Base-by-base conservation (phyloP, 2,888 invertebrate genomes). In the Ochlodes sylvanus region DNA sequence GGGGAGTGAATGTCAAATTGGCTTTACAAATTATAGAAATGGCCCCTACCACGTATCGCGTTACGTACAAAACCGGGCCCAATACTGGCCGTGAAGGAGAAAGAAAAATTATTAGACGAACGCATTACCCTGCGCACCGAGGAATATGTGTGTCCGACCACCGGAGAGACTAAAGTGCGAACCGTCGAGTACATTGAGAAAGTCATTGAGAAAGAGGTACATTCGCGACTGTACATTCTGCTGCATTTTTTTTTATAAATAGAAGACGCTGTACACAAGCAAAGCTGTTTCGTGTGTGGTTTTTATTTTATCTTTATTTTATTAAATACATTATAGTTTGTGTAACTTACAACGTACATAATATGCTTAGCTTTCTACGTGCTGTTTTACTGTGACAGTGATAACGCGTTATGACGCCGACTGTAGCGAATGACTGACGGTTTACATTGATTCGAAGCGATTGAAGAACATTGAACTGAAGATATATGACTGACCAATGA, bases 151-250 rank as follows among this genome's bases (percentile, higher is more conserved):
- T 97, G 98, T 93, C 97, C 97, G 80, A 93, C 95, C 79, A 97
- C 97, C 79, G 98, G 98, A 83, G 96, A 97, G 90, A 96, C 95
- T 89, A 96, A 96, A 94, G 96, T 98, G 87, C 95, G 98, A 94
- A 98, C 98, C 81, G 96, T 98, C 93, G 97, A 98, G 95, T 97
- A 97, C 94, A 97, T 98, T 93, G 98, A 98, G 95, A 98, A 98
- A 95, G 96, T 97, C 94, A 97, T 98, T 94, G 98, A 98, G 94
- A 97, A 97, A 95, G 98, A 98, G 98, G 98, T 98, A 97, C 89
- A 84, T 82, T 77, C 84, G 86, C 83, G 81, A 79, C 78, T 91
- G 90, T 90, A 89, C 79, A 89, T 88, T 67, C 67, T 17, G 89
- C 89, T 85, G 82, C 78, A 77, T 83, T 73, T 44, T 65, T 50